Evolutionary conservation across 2,113 vertebrate species (phyloP), one percentile per base, ranked within the genome.

Genomic region (Lampris megalopsis): DNA sequence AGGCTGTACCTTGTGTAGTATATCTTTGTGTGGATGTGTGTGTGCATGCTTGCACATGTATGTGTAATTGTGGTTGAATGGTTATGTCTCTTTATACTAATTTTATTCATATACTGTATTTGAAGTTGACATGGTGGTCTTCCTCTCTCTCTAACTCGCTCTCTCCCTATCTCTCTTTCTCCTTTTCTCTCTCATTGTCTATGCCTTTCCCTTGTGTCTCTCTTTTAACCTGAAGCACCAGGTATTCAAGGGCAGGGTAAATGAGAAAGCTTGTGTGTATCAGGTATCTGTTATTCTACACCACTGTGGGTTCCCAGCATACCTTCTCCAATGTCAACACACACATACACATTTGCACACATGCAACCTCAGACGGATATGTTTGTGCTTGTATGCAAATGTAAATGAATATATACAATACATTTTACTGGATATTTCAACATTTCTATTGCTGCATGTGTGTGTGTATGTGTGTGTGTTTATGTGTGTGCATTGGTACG

Each of bases 241-340:
- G 89, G 89, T 89, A 90, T 85, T 88, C 88, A 82, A 81, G 89
- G 83, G 75, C 83, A 82, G 85, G 88, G 91, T 88, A 89, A 90
- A 89, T 89, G 88, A 91, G 84, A 91, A 91, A 83, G 88, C 88
- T 76, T 69, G 72, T 67, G 83, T 80, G 73, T 88, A 87, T 93
- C 91, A 63, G 66, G 76, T 92, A 77, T 86, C 87, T 79, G 90
- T 86, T 83, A 91, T 90, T 67, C 73, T 86, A 91, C 82, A 80
- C 83, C 68, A 69, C 76, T 71, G 52, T 68, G 80, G 84, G 85
- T 77, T 81, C 73, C 61, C 71, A 49, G 64, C 47, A 3, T 67
- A 75, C 79, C 85, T 54, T 87, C 88, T 89, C 80, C 48, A 73
- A 72, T 87, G 85, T 90, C 86, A 76, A 68, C 40, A 36, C 40